Evolutionary conservation across 2,888 invertebrate genomes (phyloP), one percentile per base, ranked within the genome.

Genomic region (Aricia artaxerxes): DNA sequence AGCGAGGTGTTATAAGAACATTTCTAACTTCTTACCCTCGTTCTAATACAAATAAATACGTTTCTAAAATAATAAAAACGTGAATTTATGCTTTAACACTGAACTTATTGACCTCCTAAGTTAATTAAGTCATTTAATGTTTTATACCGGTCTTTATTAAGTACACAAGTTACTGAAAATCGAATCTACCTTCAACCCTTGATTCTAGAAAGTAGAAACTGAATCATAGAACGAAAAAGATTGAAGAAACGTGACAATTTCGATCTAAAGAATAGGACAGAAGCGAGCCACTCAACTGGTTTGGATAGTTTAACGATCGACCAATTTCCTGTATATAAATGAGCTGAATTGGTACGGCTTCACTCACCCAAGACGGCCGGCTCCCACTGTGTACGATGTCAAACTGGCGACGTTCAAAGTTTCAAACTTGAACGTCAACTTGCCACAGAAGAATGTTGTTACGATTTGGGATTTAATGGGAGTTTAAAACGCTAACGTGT

Each of bases 321-420:
- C 44, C 78, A 69, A 82, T 84, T 86, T 88, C 88, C 88, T 85
- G 87, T 82, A 80, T 77, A 84, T 83, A 84, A 86, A 86, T 86
- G 81, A 82, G 79, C 80, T 83, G 81, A 84, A 84, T 85, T 82
- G 83, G 79, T 87, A 86, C 79, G 88, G 86, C 87, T 88, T 87
- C 85, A 87, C 88, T 84, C 78, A 84, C 84, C 82, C 49, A 57
- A 53, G 76, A 76, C 76, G 53, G 57, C 76, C 76, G 35, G 76
- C 13, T 53, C 69, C 69, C 69, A 69, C 69, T 35, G 69, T 35
- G 69, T 16, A 13, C 35, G 16, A 35, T 69, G 6, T 69, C 13
- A 35, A 69, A 69, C 69, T 69, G 38, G 38, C 35, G 35, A 4
- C 11, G 13, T 11, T 35, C 11, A 64, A 31, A 9, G 7, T 44